Conservation (phyloP, 2,113 vertebrate genomes). For the Urocynchramus pylzowi region DNA sequence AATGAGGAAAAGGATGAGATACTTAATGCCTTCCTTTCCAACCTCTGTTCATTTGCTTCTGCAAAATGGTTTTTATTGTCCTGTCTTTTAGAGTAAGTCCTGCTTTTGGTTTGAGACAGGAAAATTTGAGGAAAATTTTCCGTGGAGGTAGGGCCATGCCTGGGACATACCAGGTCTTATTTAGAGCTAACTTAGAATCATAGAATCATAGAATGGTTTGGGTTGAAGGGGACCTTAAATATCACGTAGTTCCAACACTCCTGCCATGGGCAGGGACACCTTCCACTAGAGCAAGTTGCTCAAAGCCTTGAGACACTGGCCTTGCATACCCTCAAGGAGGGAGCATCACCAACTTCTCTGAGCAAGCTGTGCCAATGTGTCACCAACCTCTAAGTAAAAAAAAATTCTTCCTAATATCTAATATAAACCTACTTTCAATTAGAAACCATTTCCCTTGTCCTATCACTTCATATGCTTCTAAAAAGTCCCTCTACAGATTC, state of each 20-base stretch:
- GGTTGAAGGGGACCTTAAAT: background rate
- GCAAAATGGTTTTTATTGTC: background rate
- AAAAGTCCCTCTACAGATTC: background rate
- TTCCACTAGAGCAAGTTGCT: background rate
- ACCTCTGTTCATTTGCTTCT: background rate
- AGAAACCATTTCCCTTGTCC: background rate
- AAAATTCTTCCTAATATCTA: no score
- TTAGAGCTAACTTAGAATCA: background rate
- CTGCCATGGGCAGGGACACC: no score
- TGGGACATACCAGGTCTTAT: background rate
- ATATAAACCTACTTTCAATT: no score
- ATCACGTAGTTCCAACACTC: background rate
- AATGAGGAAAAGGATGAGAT: background rate
- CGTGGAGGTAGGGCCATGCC: fast-evolving
- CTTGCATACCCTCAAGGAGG: no score
- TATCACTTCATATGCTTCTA: background rate
- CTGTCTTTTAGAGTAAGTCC: background rate
- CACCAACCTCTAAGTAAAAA: background rate
- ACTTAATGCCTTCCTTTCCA: background rate
- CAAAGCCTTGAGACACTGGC: background rate
- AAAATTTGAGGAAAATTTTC: background rate
- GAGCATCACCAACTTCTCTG: background rate
- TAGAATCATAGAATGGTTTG: background rate
- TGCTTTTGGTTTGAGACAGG: background rate
- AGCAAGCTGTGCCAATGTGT: background rate